Base-by-base conservation (phyloP, 2,113 vertebrate species). In the Mustela nigripes region DNA sequence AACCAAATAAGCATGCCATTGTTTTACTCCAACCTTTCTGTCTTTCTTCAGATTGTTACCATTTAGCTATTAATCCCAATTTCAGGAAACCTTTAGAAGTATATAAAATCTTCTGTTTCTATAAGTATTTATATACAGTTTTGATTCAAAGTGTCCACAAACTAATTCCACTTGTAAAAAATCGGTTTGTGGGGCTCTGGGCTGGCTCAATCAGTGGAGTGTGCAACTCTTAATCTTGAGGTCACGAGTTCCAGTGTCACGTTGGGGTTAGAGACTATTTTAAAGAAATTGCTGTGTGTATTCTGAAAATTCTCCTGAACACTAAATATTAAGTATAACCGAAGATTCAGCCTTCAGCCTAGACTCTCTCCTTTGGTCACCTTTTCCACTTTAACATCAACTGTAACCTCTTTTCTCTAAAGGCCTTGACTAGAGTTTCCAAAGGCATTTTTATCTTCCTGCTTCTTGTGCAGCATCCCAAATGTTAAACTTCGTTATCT, bases 401-500 rank as follows among this genome's bases (percentile, higher is more conserved):
- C 33, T 36, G 18, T 78, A 21, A 80, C 15, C 12, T 69, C 24
- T 78, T 84, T 80, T 56, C 58, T 95, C 14, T 91, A 79, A 74
- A 69, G 5, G 39, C 82, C n/a, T 56, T 82, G 28, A 48, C 42
- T 78, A 28, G 71, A 63, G 7, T 83, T 91, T 85, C 26, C 15
- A 71, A 92, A 90, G 45, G 3, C 9, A 71, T 92, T 48, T 85
- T 94, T 73, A 80, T 78, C 33, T 81, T 56, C 26, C 62, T 96
- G 14, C 83, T 95, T 94, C 95, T 86, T 89, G 18, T 73, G 45
- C 15, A 84, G 21, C 18, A 86, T 97, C 94, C 28, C 12, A 92
- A 90, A 79, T 78, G 16, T 74, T 85, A 92, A 73, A 71, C 58
- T 28, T 92, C 26, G 58, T 53, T 95, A 31, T 48, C 14, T 91